Evolutionary conservation across 2,888 invertebrate genomes (phyloP).

Genomic region (Mythimna loreyi): DNA sequence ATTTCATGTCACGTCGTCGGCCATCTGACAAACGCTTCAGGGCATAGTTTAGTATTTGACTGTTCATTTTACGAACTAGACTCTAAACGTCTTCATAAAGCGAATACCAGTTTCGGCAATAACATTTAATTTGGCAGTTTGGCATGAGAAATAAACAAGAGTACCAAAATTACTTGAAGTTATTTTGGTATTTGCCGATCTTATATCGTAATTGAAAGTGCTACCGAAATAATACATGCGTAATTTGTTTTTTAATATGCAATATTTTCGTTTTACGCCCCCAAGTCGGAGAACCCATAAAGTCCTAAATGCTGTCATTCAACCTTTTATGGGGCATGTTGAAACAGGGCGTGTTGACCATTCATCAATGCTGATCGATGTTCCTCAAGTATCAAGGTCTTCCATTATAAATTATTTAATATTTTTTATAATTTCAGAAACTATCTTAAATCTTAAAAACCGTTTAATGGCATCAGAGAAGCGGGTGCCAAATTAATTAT

Average conservation of each 20-base stretch:
- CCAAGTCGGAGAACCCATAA: conserved; percentile 48
- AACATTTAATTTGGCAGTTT: conserved; percentile 18
- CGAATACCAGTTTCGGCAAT: conserved; percentile 2
- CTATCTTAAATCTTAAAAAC: conserved; percentile 56
- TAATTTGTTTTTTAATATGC: conserved; percentile 45
- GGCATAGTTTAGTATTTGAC: not conserved
- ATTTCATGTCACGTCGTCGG: not conserved
- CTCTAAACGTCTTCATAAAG: not conserved
- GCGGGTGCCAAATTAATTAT: conserved; percentile 60
- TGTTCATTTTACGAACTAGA: conserved; percentile 13
- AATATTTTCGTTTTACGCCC: conserved; percentile 33
- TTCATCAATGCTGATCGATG: conserved; percentile 7
- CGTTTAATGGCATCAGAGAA: conserved; percentile 60
- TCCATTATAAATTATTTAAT: not conserved
- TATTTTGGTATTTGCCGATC: conserved; percentile 6
- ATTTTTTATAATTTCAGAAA: conserved; percentile 26
- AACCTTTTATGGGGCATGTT: conserved; percentile 25
- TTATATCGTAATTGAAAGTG: conserved; percentile 4
- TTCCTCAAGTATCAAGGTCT: not conserved
- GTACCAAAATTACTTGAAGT: conserved; percentile 3
- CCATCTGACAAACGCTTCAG: not conserved
- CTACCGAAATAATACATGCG: conserved; percentile 20
- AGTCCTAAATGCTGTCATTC: conserved; percentile 39
- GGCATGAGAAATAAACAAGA: not conserved
- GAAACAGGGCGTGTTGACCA: conserved; percentile 33